A percentile compares a stretch with the other conserved stretches of the same genome.
Conservation (phyloP, 2,888 invertebrate genomes). For the Dynastes grantii region DNA sequence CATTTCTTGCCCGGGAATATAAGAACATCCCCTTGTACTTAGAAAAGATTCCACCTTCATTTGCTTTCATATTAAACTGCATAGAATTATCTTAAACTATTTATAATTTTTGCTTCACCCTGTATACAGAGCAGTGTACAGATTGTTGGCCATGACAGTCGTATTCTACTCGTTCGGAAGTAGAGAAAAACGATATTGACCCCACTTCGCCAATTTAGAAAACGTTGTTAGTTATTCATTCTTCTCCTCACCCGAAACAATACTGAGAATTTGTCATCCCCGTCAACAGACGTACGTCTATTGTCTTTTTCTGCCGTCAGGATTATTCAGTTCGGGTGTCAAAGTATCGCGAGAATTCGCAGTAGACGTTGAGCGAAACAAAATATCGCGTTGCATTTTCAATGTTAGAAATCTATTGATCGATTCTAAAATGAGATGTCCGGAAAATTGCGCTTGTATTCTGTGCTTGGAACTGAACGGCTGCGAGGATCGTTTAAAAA, state of each 20-base stretch:
- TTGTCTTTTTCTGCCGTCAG: slow-evolving; percentile 48
- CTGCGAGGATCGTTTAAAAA: slow-evolving; percentile 72
- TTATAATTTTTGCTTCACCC: too few species aligned
- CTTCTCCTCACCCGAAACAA: slow-evolving; percentile 59
- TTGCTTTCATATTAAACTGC: too few species aligned
- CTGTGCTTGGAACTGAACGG: slow-evolving; percentile 83
- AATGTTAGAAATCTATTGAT: not conserved
- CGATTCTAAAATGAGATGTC: slow-evolving; percentile 76
- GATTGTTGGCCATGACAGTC: slow-evolving; percentile 33
- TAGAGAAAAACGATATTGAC: not conserved
- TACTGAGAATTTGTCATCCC: slow-evolving; percentile 66
- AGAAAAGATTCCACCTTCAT: too few species aligned
- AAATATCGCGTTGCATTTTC: not conserved
- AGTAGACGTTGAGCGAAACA: not conserved
- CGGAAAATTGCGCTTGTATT: slow-evolving; percentile 82
- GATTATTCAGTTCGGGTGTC: slow-evolving; percentile 26
- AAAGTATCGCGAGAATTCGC: slow-evolving; percentile 6
- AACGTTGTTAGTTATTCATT: slow-evolving; percentile 59
- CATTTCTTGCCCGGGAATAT: too few species aligned
- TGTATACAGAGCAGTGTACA: not conserved
- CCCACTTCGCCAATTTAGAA: slow-evolving; percentile 52
- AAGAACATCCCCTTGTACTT: too few species aligned
- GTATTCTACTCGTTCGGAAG: slow-evolving; percentile 4
- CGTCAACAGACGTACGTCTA: slow-evolving; percentile 59
- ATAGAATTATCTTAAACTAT: too few species aligned